Percentiles rank a stretch among this genome's conserved stretches.
Evolutionary conservation across 1,140 invertebrate genomes (phyloP).

Genomic region (Ericerus pela): DNA sequence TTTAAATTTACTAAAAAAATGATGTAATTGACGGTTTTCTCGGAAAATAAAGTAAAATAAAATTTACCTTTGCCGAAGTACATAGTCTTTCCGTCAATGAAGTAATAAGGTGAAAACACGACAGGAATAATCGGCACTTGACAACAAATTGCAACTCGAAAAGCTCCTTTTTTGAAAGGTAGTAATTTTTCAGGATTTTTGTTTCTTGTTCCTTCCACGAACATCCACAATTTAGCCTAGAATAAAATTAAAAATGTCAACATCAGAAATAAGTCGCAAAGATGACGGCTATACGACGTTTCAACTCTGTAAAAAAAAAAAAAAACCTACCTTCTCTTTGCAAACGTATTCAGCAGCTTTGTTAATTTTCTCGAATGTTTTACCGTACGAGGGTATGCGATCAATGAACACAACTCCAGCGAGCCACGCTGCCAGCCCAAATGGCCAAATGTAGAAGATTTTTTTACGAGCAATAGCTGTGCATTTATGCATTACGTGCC

Average conservation of each 20-base stretch:
- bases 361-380: conserved; percentile 21
- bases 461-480: conserved; percentile 61
- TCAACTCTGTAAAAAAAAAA: no score
- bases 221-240: conserved; percentile 46
- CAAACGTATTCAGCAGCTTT: conserved; percentile 16
- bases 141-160: conserved; percentile 52
- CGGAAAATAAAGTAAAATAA: neutral
- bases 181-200: conserved; percentile 29
- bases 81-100: conserved; percentile 38
- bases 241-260: conserved; percentile 13
- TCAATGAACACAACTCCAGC: conserved; percentile 81
- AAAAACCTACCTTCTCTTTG: conserved; percentile 20
- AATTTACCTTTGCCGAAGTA: conserved; percentile 36
- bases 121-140: conserved; percentile 56
- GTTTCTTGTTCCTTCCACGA: conserved; percentile 44
- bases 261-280: no score
- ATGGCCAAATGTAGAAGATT: conserved; percentile 73
- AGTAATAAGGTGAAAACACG: conserved; percentile 52
- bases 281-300: no score
- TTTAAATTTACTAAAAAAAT: no score
- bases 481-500: conserved; percentile 34
- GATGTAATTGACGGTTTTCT: no score
- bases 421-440: conserved; percentile 73
- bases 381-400: conserved; percentile 39
- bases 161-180: conserved; percentile 58